Evolutionary conservation across 2,797 vertebrate genomes (phyloP), one percentile per base, ranked within the genome.

Genomic region (Hemibagrus guttatus): DNA sequence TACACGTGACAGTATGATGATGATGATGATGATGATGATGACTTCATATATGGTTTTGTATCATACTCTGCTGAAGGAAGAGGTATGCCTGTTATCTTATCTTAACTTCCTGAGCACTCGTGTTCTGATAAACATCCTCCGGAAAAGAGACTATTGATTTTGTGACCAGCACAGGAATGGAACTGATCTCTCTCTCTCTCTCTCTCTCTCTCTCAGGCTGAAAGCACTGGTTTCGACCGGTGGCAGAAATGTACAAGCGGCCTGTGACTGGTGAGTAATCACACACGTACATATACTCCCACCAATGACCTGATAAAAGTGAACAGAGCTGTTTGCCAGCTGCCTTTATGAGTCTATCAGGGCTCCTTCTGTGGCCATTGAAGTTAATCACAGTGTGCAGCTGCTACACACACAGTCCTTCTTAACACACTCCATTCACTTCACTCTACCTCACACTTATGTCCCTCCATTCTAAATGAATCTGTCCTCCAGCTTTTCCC

Each of bases 211-310:
- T 93, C 86, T 89, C 90, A 99, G 98, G 88, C 95, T 99, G 94
- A 99, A 99, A 95, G 97, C 98, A 84, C 92, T 99, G 93, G 97
- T 98, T 88, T 98, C 98, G 0, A 99, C 98, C 0, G 98, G 98
- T 83, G 97, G 98, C 92, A 97, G 97, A 93, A 99, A 98, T 0
- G 98, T 99, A 78, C 98, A 99, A 93, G 97, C 98, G 63, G 98
- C 98, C 84, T 99, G 98, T 93, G 98, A 99, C 96, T 99, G 98
- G 98, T 99, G 96, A 96, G 98, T 91, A 17, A 79, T 56, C 52
- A 4, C 79, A 46, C 42, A 19, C 66, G 61, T 17, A 13, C 68
- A 68, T 21, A 46, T 42, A 81, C 68, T 71, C 76, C 59, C 84
- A 49, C 12, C 4, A n/a, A 56, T 26, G 9, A 71, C 52, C 28